phyloP scores from a whole-genome alignment of 2,888 invertebrate species.

The Cylloceria caligata region DNA sequence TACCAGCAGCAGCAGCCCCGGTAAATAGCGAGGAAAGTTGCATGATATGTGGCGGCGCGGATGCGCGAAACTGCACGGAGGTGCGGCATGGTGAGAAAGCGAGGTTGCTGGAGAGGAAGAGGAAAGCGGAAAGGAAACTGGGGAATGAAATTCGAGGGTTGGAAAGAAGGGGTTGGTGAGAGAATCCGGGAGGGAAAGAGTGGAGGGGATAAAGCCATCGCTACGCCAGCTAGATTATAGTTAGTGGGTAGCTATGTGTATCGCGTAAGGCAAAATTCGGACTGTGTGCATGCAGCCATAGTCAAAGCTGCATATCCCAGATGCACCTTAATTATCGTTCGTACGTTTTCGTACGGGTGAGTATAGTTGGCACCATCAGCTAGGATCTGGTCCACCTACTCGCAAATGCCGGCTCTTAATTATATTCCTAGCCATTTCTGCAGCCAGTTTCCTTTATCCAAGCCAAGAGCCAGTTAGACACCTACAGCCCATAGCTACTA shows the following conservation, averaged over 20 bases:
- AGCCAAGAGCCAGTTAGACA: constrained; percentile 7
- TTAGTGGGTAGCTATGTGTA: constrained; percentile 5
- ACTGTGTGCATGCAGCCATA: neutral
- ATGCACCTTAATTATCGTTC: constrained; percentile 14
- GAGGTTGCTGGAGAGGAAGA: constrained; percentile 54
- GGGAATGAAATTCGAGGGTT: constrained; percentile 28
- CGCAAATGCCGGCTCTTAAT: constrained; percentile 8
- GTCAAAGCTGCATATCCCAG: constrained; percentile 18
- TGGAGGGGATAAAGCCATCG: constrained; percentile 20
- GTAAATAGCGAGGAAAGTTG: constrained; percentile 78
- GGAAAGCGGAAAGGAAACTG: constrained; percentile 12
- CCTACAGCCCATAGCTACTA: constrained; percentile 8
- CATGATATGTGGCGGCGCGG: constrained; percentile 76
- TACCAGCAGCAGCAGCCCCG: constrained; percentile 57
- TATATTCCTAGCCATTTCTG: neutral
- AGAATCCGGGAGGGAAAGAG: constrained; percentile 18
- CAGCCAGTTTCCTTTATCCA: constrained; percentile 17
- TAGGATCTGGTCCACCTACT: constrained; percentile 25
- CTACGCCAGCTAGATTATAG: constrained; percentile 9
- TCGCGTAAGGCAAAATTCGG: neutral
- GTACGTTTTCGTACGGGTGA: constrained; percentile 9
- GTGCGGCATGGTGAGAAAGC: constrained; percentile 58
- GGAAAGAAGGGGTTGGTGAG: constrained; percentile 31
- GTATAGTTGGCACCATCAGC: constrained; percentile 20
- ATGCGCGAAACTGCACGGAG: constrained; percentile 75